Conservation (phyloP, 2,888 invertebrate genomes). For the Acrocera orbiculus region DNA sequence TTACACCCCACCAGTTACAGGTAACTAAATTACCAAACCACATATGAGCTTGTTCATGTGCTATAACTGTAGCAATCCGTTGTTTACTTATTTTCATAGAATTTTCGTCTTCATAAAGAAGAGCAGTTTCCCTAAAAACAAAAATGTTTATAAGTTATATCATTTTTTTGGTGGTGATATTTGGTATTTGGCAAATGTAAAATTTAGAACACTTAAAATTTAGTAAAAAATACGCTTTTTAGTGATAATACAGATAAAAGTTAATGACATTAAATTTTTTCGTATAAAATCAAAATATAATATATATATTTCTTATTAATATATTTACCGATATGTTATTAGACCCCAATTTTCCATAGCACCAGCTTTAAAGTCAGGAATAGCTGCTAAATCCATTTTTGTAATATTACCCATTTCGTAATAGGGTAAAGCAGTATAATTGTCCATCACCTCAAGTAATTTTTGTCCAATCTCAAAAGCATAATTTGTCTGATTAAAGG, state of each 20-base stretch:
- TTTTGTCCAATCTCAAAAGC: conserved; percentile 42
- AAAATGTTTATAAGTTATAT: no score
- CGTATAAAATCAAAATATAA: background rate
- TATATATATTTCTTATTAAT: conserved; percentile 5
- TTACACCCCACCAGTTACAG: conserved; percentile 37
- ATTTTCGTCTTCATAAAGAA: background rate
- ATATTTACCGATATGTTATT: conserved; percentile 42
- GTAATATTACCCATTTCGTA: conserved; percentile 37
- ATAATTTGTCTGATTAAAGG: conserved; percentile 1
- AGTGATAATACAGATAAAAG: no score
- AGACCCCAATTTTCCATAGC: conserved; percentile 92
- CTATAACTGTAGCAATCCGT: conserved; percentile 36
- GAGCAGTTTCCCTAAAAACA: background rate
- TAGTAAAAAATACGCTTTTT: no score
- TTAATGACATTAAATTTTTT: no score
- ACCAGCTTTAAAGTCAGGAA: conserved; percentile 66
- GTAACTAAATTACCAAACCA: conserved; percentile 48
- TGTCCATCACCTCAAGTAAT: conserved; percentile 34
- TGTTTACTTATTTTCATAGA: background rate
- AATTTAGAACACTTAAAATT: no score
- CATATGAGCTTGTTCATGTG: conserved; percentile 39
- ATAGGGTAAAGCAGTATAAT: conserved; percentile 41
- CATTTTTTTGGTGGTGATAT: no score
- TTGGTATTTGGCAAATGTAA: no score
- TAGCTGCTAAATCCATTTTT: conserved; percentile 70